Percentiles rank a stretch among this genome's conserved stretches.
Evolutionary conservation across 2,797 vertebrate genomes (phyloP).

Genomic region (Chromis chromis): DNA sequence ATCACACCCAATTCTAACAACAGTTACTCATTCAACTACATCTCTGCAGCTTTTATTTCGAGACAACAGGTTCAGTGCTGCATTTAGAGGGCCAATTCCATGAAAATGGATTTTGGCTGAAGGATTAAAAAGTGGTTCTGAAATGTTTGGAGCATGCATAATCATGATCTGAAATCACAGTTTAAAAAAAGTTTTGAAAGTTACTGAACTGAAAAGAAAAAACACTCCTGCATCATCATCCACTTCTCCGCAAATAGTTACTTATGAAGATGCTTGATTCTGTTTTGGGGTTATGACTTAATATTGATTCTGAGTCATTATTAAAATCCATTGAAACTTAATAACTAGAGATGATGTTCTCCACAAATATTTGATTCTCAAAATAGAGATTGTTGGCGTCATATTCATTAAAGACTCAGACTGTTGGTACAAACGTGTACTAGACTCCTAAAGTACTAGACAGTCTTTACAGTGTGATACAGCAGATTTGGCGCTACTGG

Average conservation of each 20-base stretch:
- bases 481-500: no score
- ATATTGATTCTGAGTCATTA: no score
- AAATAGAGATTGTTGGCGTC: no score
- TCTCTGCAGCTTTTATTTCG: slow-evolving; percentile 2
- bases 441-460: no score
- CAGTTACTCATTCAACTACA: slow-evolving; percentile 12
- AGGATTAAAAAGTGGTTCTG: neutral
- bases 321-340: no score
- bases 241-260: no score
- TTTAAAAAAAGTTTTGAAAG: neutral
- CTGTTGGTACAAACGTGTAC: neutral
- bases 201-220: neutral
- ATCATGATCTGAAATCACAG: neutral
- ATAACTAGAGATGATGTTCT: no score
- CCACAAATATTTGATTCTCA: no score
- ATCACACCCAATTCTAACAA: slow-evolving; percentile 13
- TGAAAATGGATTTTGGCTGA: neutral
- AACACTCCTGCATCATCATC: no score
- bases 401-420: no score
- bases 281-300: no score
- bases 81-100: neutral
- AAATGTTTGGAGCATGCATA: neutral
- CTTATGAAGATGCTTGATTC: neutral
- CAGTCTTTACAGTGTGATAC: no score
- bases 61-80: neutral